Conservation (phyloP, 2,113 vertebrate species). For the Origma solitaria region DNA sequence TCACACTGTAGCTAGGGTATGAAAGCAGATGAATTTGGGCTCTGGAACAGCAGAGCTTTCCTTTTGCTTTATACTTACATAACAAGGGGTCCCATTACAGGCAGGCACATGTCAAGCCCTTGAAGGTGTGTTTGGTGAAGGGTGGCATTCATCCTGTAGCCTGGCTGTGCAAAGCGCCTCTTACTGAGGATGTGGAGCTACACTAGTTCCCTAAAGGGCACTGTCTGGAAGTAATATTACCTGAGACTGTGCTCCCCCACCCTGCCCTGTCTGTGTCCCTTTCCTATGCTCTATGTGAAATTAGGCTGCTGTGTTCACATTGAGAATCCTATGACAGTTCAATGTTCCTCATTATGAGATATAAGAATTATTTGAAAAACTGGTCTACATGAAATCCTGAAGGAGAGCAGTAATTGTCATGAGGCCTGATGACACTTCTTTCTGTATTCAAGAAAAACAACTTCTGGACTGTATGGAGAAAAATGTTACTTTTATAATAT, state of each 20-base stretch:
- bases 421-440: background rate
- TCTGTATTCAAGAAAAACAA: background rate
- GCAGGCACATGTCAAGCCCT: background rate
- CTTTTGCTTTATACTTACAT: background rate
- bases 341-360: background rate
- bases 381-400: background rate
- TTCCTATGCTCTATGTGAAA: background rate
- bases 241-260: fast-evolving
- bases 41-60: background rate
- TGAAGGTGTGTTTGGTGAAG: background rate
- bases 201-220: background rate
- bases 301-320: background rate
- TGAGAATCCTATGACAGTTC: background rate
- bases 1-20: background rate
- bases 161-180: background rate
- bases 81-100: background rate
- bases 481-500: background rate
- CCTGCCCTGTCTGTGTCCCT: background rate
- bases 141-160: background rate
- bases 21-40: background rate
- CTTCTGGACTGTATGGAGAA: background rate
- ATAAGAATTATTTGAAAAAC: background rate
- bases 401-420: background rate
- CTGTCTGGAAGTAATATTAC: background rate
- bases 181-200: background rate